Base-by-base conservation (phyloP, 2,888 invertebrate species). In the Lomographa bimaculata region DNA sequence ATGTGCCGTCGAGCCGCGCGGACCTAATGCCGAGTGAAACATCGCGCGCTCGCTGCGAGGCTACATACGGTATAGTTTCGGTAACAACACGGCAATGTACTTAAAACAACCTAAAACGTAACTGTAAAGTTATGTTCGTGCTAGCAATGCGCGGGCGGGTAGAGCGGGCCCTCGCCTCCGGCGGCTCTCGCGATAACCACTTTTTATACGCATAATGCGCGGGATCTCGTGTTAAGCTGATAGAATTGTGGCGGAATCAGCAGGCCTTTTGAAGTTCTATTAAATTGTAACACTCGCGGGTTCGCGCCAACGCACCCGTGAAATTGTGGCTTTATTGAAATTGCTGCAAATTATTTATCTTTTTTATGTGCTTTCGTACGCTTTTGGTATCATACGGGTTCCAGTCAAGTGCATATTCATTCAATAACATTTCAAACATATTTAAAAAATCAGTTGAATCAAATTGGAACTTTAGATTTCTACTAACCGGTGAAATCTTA, bases 231-330 rank as follows among this genome's bases (percentile, higher is more conserved):
- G 79, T 83, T 87, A 87, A 87, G 87, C 87, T 87, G 86, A 87
- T 87, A 83, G 87, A 87, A 87, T 87, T 86, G 87, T 82, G 85
- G 80, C 67, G 75, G 83, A 81, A 84, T 85, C 85, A 82, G 77
- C 81, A 80, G 79, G 79, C 84, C 87, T 80, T 86, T 87, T 86
- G 85, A 86, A 85, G 76, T 87, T 85, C 83, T 86, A 87, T 87
- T 87, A 87, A 85, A 86, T 87, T 80, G 85, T 82, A 84, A 77
- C 84, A 83, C 76, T 79, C 78, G 75, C 79, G 82, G 74, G 73
- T 78, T 78, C 82, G 79, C 80, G 77, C 84, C 83, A 82, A 79
- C 82, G 79, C 81, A 72, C 67, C 75, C 75, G 80, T 83, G 79
- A 86, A 87, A 87, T 86, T 85, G 84, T 82, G 75, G 78, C 75